Conservation (phyloP, 2,888 invertebrate species). For the Gandaritis pyraliata region DNA sequence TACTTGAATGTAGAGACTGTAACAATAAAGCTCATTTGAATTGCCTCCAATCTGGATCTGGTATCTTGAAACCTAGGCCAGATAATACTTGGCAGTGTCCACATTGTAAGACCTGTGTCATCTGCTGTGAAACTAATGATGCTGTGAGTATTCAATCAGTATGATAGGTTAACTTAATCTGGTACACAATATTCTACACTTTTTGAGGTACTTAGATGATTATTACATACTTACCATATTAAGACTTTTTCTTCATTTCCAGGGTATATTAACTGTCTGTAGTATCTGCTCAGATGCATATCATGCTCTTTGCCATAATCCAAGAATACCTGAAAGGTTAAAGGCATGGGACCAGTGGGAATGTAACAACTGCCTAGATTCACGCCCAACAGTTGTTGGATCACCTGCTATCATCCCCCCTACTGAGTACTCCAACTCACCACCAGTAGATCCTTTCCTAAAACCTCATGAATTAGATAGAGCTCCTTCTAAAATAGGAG, state of each 20-base stretch:
- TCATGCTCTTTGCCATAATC: constrained; percentile 92
- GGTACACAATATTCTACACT: too few species aligned
- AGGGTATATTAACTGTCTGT: constrained; percentile 91
- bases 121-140: constrained; percentile 91
- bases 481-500: constrained; percentile 66
- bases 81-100: constrained; percentile 94
- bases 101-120: constrained; percentile 93
- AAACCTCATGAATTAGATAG: constrained; percentile 78
- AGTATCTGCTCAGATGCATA: constrained; percentile 93
- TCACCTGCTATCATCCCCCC: constrained; percentile 69
- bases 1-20: constrained; percentile 89
- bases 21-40: constrained; percentile 89
- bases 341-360: constrained; percentile 88
- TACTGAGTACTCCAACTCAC: constrained; percentile 61
- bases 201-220: too few species aligned
- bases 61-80: constrained; percentile 85
- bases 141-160: constrained; percentile 81
- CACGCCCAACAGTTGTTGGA: constrained; percentile 65
- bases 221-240: neutral
- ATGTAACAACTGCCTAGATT: constrained; percentile 87
- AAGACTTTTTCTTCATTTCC: constrained; percentile 41
- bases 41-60: constrained; percentile 88
- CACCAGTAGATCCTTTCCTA: constrained; percentile 68
- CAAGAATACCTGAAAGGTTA: constrained; percentile 84
- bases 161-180: too few species aligned